Evolutionary conservation across 35 echinoderm and acorn worm species (phyloP), one percentile per base, ranked within the genome.

Genomic region (Antedon bifida): DNA sequence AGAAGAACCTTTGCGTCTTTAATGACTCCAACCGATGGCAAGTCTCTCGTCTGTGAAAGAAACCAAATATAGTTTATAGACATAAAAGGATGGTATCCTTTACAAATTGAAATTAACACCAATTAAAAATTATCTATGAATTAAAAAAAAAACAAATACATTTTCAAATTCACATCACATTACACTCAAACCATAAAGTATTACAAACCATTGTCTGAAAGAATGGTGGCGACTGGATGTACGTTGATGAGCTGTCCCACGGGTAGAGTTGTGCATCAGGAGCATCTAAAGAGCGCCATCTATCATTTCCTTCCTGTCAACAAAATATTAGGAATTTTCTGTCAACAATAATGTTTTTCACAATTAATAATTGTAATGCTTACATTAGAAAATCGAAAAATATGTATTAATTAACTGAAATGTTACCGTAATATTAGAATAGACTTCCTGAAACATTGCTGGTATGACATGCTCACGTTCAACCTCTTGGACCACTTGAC

Each of bases 391-490:
- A n/a, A n/a, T n/a, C n/a, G n/a, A n/a, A n/a, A n/a, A n/a, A n/a
- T n/a, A n/a, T n/a, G n/a, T n/a, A n/a, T n/a, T n/a, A n/a, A 14
- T 4, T 42, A 42, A 42, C 14, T 42, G 14, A 56, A 33, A 75
- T 83, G n/a, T 78, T 78, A 99, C 95, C 78, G 89, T 82, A 77
- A 99, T 99, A 38, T 92, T 99, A 14, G 82, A 78, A 39, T 99
- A 99, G 30, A 99, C 95, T 51, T 99, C 95, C 82, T 99, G 83
- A 84, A 99, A 99, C 95, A 99, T 99, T 42, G 88, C 91, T 19
- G 95, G 95, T 81, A 99, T 99, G 34, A 99, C 95, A 86, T 85
- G 89, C 84, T 93, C 44, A 29, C 86, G 89, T 89, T 99, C 95
- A 26, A 99, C 90, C 79, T 90, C 91, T 29, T 99, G 95, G 29